Evolutionary conservation across 2,888 invertebrate species (phyloP).

Genomic region (Formica aserva): DNA sequence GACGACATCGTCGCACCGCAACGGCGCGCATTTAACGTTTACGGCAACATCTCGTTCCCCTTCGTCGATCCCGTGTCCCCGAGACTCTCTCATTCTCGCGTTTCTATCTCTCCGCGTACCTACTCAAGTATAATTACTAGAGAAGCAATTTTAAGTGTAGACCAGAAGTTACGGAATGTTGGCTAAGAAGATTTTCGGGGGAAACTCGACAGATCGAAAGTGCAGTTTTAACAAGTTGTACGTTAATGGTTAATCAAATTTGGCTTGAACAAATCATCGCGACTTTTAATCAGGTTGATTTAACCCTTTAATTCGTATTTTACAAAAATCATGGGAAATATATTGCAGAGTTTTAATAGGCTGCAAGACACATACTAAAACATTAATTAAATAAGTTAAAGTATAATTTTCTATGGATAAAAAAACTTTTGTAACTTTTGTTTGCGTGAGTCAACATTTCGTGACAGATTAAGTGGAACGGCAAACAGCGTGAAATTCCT

Average conservation of each 20-base stretch:
- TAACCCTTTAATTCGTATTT: conserved; percentile 10
- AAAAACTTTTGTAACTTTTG: neutral
- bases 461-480: conserved; percentile 40
- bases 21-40: conserved; percentile 14
- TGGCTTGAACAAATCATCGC: neutral
- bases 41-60: conserved; percentile 12
- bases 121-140: conserved; percentile 28
- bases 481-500: neutral
- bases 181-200: conserved; percentile 6
- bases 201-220: neutral
- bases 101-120: neutral
- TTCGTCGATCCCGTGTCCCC: conserved; percentile 18
- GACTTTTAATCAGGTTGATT: conserved; percentile 27
- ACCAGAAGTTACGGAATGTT: conserved; percentile 6
- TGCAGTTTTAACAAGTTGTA: conserved; percentile 18
- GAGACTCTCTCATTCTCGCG: neutral
- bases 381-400: conserved; percentile 15
- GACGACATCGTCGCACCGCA: conserved; percentile 58
- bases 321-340: conserved; percentile 3
- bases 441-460: neutral
- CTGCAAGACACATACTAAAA: neutral
- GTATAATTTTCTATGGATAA: neutral
- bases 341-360: conserved; percentile 21
- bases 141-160: conserved; percentile 22
- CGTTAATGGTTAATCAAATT: conserved; percentile 1